phyloP scores from a whole-genome alignment of 2,797 vertebrate species.

The Alca torda region DNA sequence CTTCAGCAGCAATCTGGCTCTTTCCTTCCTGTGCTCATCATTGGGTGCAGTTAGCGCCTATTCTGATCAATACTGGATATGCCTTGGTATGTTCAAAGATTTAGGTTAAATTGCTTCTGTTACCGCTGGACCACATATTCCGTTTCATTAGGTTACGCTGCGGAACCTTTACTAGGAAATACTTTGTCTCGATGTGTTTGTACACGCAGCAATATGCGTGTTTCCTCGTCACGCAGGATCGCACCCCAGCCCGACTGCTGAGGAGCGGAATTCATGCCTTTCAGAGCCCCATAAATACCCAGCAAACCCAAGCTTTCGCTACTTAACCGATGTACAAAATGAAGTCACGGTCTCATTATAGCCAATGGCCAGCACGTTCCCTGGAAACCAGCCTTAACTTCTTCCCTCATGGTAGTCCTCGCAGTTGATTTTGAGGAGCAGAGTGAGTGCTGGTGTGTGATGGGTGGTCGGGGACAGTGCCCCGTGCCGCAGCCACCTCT shows the following conservation, averaged over 20 bases:
- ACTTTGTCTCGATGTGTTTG: accelerated
- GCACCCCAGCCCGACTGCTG: background rate
- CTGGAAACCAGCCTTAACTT: background rate
- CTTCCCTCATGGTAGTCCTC: background rate
- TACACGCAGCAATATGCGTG: accelerated
- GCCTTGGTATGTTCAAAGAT: background rate
- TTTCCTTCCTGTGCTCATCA: background rate
- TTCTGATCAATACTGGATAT: background rate
- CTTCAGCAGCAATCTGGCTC: background rate
- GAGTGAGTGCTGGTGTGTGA: accelerated
- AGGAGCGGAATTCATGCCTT: accelerated
- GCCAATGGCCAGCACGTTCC: background rate
- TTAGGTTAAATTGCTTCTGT: background rate
- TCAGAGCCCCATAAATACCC: background rate
- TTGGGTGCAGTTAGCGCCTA: background rate
- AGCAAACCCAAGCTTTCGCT: background rate
- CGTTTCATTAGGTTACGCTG: too few species aligned
- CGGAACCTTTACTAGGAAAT: background rate
- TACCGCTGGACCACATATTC: background rate
- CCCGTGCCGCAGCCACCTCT: accelerated
- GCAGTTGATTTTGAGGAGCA: background rate
- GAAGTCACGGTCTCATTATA: background rate
- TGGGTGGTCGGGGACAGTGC: background rate
- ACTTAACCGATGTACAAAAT: background rate
- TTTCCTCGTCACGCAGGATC: background rate